Evolutionary conservation across 2,888 invertebrate genomes (phyloP).

Genomic region (Tubulanus polymorphus): DNA sequence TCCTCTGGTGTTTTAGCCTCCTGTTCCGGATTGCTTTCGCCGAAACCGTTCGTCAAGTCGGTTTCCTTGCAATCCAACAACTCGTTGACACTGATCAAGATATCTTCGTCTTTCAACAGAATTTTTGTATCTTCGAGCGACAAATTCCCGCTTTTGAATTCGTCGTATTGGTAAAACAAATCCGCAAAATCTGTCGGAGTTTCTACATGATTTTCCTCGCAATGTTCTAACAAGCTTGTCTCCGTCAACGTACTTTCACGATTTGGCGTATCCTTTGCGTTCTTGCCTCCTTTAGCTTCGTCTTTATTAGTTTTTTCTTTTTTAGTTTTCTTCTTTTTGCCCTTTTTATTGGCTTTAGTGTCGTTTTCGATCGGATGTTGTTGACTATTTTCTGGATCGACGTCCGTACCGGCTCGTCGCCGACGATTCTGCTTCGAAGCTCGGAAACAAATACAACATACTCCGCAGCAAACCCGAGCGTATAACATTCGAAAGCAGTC

Average conservation of each 20-base stretch:
- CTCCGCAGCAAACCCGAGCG: conserved; percentile 46
- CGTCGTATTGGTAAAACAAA: not conserved
- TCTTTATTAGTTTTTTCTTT: not conserved
- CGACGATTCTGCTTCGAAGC: conserved; percentile 25
- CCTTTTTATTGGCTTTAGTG: not conserved
- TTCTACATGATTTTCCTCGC: not conserved
- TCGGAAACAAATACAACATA: conserved; percentile 38
- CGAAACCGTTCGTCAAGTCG: not conserved
- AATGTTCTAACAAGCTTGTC: not conserved
- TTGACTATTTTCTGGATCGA: not conserved
- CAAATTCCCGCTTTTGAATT: not conserved
- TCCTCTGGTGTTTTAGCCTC: no score
- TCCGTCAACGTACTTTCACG: not conserved
- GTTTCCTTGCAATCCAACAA: not conserved
- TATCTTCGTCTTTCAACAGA: not conserved
- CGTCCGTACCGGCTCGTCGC: conserved; percentile 26
- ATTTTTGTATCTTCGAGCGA: not conserved
- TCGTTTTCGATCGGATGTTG: not conserved
- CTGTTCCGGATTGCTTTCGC: not conserved
- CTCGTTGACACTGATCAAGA: not conserved
- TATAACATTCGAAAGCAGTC: conserved; percentile 60
- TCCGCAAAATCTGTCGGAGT: not conserved
- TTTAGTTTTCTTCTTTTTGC: not conserved
- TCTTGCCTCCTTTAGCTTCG: not conserved
- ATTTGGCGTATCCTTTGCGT: not conserved